Base-by-base conservation (phyloP, 2,113 vertebrate genomes). In the Verasper variegatus region DNA sequence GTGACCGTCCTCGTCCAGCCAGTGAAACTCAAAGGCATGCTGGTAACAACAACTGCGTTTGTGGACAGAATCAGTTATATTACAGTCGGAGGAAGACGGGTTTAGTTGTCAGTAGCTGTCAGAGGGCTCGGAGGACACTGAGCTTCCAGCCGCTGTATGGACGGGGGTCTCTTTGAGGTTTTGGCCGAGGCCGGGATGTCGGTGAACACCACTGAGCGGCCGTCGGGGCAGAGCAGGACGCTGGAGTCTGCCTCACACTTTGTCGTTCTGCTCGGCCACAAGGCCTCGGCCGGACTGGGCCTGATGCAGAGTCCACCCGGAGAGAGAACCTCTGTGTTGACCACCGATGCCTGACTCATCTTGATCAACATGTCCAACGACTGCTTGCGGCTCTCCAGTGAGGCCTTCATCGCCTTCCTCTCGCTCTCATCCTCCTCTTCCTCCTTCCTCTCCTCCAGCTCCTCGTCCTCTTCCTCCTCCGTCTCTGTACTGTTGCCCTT, bases 241-340 rank as follows among this genome's bases (percentile, higher is more conserved):
- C 97, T 99, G 87, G 97, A 99, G 86, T 99, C 98, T 0, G 97
- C 98, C 86, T 99, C 98, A 0, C 97, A 99, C 89, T 99, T 99
- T 18, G 97, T 99, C 83, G 97, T 95, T 1, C 93, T 95, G 84
- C 95, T 91, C 6, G 95, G 94, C 93, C 95, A 97, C 82, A 96
- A 56, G 80, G 93, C 89, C 63, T 94, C 91, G 75, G 94, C 76
- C 74, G 92, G 24, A 57, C 76, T 0, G 80, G 92, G 71, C 54
- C 90, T 90, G 57, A 95, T 74, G 76, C 92, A 81, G 47, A 94
- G 83, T 5, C 93, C 42, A 0, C 60, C 59, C 0, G 93, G 81
- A 0, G 94, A 88, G 47, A 96, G 86, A 10, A 94, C 89, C 79
- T 97, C 95, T 0, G 94, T 87, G 87, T 95, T 96, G 35, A 94